Percentiles rank a stretch among this genome's conserved stretches.
Evolutionary conservation across 2,888 invertebrate genomes (phyloP).

Genomic region (Drepana falcataria): DNA sequence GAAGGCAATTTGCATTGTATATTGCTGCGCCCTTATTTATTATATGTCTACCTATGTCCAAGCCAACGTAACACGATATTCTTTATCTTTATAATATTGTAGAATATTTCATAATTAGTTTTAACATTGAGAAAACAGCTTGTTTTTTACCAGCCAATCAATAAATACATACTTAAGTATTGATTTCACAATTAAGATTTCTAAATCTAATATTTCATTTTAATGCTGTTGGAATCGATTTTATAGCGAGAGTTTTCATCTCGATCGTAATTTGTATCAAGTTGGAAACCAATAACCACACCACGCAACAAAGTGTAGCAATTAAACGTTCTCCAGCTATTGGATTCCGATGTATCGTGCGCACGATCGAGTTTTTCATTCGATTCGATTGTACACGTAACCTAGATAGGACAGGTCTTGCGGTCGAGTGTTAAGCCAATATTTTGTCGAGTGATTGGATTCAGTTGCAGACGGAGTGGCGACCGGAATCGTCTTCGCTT

Average conservation of each 20-base stretch:
- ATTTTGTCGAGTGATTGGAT: not conserved
- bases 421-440: not conserved
- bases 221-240: not conserved
- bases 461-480: not conserved
- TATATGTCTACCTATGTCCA: too few relatives aligned
- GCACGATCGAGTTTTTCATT: slow-evolving; percentile 1
- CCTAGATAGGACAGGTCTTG: not conserved
- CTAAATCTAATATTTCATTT: too few relatives aligned
- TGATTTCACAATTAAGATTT: too few relatives aligned
- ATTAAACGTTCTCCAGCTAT: not conserved
- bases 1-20: too few relatives aligned
- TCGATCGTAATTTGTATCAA: not conserved
- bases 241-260: not conserved
- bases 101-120: not conserved
- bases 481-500: too few relatives aligned
- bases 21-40: too few relatives aligned
- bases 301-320: not conserved
- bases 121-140: too few relatives aligned
- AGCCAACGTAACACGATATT: too few relatives aligned
- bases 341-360: slow-evolving; percentile 1
- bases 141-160: too few relatives aligned
- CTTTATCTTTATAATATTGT: not conserved
- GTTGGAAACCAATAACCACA: not conserved
- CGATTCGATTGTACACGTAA: not conserved
- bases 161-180: too few relatives aligned